Evolutionary conservation across 2,797 vertebrate species (phyloP).

Genomic region (Falco columbarius): DNA sequence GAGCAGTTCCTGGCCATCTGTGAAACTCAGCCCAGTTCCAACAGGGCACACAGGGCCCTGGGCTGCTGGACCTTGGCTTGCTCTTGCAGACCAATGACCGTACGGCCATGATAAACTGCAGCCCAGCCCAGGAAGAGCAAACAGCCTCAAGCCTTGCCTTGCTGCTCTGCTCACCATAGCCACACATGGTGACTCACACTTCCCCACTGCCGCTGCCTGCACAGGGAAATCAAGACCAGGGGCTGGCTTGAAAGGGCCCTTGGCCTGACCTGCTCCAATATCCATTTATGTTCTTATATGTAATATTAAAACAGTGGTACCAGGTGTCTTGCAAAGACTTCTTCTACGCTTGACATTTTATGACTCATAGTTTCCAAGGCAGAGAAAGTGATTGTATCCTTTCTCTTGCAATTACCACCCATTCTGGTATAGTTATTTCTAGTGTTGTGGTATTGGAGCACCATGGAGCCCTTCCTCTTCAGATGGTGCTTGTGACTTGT

Average conservation of each 20-base stretch:
- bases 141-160: neutral
- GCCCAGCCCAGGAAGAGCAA: neutral
- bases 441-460: neutral
- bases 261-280: neutral
- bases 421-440: neutral
- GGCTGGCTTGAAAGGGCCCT: neutral
- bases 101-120: neutral
- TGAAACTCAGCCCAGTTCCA: neutral
- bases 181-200: neutral
- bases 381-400: neutral
- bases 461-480: neutral
- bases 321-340: neutral
- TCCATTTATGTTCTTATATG: neutral
- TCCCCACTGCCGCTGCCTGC: neutral
- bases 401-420: neutral
- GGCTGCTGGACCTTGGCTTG: neutral
- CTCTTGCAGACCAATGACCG: neutral
- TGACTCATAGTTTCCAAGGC: neutral
- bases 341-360: neutral
- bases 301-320: neutral
- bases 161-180: neutral
- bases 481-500: neutral
- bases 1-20: neutral
- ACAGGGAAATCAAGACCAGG: neutral
- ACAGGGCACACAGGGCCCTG: neutral